A percentile compares a stretch with the other conserved stretches of the same genome.
Evolutionary conservation across 2,888 invertebrate species (phyloP).

Genomic region (Tridacna gigas): DNA sequence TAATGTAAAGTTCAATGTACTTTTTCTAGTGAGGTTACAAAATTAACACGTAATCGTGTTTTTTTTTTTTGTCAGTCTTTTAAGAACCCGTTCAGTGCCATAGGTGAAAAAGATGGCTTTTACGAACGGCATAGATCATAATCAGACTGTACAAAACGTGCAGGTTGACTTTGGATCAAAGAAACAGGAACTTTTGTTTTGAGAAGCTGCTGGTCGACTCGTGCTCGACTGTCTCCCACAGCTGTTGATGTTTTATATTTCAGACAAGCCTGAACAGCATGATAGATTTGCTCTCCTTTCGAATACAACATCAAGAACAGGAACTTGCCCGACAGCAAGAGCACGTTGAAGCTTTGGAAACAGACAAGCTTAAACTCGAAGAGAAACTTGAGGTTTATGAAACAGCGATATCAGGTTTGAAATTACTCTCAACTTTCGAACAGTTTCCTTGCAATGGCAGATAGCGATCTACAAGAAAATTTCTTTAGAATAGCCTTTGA

Average conservation of each 20-base stretch:
- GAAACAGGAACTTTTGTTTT: too few species aligned
- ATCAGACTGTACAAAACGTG: background rate
- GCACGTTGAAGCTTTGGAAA: slow-evolving; percentile 67
- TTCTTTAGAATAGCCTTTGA: too few species aligned
- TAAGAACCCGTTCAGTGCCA: background rate
- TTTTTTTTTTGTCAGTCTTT: background rate
- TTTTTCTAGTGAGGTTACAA: too few species aligned
- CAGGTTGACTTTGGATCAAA: background rate
- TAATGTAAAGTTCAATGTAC: too few species aligned
- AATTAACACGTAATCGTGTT: too few species aligned
- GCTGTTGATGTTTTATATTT: slow-evolving; percentile 8
- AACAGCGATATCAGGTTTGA: slow-evolving; percentile 7
- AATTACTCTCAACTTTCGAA: background rate
- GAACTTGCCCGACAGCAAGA: slow-evolving; percentile 73
- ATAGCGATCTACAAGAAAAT: too few species aligned
- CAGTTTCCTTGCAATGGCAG: too few species aligned
- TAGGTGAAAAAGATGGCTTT: background rate
- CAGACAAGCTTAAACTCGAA: slow-evolving; percentile 63
- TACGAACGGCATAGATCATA: background rate
- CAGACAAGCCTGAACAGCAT: slow-evolving; percentile 75
- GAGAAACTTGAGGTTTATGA: slow-evolving; percentile 59
- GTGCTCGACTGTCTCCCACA: too few species aligned
- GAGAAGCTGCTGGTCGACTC: too few species aligned
- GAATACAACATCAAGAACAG: slow-evolving; percentile 73
- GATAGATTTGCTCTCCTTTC: slow-evolving; percentile 71